Evolutionary conservation across 2,113 vertebrate genomes (phyloP), one percentile per base, ranked within the genome.

Genomic region (Cromileptes altivelis): DNA sequence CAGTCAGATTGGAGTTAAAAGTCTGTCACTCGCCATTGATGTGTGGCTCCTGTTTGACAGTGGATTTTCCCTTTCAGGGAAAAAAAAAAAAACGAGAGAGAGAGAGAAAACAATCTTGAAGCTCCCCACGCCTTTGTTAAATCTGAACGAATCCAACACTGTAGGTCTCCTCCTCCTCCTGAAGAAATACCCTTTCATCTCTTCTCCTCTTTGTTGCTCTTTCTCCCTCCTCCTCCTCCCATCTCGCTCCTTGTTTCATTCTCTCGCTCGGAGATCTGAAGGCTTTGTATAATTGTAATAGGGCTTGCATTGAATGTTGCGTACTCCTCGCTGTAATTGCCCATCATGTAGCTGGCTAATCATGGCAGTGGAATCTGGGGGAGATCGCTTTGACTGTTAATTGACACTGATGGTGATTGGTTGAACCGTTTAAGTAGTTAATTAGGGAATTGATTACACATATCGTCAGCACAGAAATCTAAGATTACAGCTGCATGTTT

Each of bases 331-430:
- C 76, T 89, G 88, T 93, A 93, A 93, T 93, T 93, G 87, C 77
- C 84, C 81, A 86, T 93, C 88, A 84, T 92, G 93, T 93, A 81
- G 78, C 83, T 5, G 50, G 82, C 86, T 94, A 92, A 94, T 94
- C 91, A 89, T 65, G 80, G 85, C 76, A 19, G 62, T 52, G 75
- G 78, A 93, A 89, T 91, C 88, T 73, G 72, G 83, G 85, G 91
- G 84, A 89, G 88, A 85, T 80, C 12, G 53, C 82, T 89, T 82
- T 89, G 87, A 81, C 86, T 90, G 84, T 81, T 94, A 93, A 93
- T 92, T 92, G 87, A 91, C 73, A 82, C 91, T 91, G 88, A 92
- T 91, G 85, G 85, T 90, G 89, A 93, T 92, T 85, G 91, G 90
- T 89, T 90, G 86, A 89, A 89, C 85, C 88, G 58, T 90, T 88